Base-by-base conservation (phyloP, 2,113 vertebrate species). In the Oryzias javanicus region DNA sequence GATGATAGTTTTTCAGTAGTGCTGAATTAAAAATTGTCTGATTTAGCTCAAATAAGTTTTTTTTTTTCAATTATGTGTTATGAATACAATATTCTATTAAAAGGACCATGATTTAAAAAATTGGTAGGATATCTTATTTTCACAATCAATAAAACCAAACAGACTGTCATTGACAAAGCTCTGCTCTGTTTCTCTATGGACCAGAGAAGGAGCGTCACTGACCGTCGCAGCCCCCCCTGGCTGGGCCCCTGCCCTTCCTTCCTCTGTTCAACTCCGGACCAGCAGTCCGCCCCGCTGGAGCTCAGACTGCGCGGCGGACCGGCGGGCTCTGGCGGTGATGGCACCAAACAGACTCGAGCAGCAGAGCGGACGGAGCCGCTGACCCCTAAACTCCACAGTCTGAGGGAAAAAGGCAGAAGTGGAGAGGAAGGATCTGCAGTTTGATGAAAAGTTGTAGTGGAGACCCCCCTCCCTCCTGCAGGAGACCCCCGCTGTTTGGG, bases 381-480 rank as follows among this genome's bases (percentile, higher is more conserved):
- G 53, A 16, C 6, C 2, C n/a, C 0, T 57, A 47, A 62, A 22
- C 22, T 22, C 22, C 22, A 42, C 6, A 29, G 35, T 13, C 35
- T 67, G 27, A 51, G 47, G 47, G 48, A 15, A 2, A 8, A 13
- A 57, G 62, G 46, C 60, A 17, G 24, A 49, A 18, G 42, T 16
- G 7, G 20, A 41, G 3, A n/a, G 19, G 46, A 42, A 42, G 49
- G 52, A 13, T 2, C 14, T 29, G 16, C 15, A 27, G 4, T 19
- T 35, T 4, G 40, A 22, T 46, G 22, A 59, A 76, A 86, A 84
- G 81, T 84, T 82, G 49, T n/a, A 12, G 35, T 35, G 35, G 35
- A 35, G 35, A 35, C 35, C 35, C 35, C 7, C 29, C 29, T 7
- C 7, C 35, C 35, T 35, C 35, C 35, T 12, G 10, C 35, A 2